These are phyloP conservation scores for Temnothorax unifasciatus DNA, from an alignment of 2,888 invertebrate species.

Conservation along the genomic window DNA sequence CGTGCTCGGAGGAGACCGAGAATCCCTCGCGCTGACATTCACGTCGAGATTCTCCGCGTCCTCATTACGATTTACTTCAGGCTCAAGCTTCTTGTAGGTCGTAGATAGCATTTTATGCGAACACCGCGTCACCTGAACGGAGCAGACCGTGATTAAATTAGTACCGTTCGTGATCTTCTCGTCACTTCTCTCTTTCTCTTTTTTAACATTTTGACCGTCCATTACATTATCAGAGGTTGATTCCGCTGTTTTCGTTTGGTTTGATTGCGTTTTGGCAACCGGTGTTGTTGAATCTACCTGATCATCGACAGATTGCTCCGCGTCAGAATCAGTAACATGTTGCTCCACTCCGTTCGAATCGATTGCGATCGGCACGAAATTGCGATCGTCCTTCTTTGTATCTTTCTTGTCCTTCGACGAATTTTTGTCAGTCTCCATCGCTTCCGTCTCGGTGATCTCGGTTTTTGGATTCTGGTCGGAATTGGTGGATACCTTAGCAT, in stretches of 20 bases:
- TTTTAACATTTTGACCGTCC: not conserved
- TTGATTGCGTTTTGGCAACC: not conserved
- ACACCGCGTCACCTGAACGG: slow-evolving; percentile 42
- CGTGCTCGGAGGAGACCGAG: slow-evolving; percentile 10
- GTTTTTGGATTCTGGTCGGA: not conserved
- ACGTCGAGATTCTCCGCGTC: slow-evolving; percentile 57
- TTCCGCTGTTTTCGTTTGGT: not conserved
- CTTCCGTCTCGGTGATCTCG: not conserved
- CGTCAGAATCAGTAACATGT: not conserved
- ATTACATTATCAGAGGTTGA: not conserved
- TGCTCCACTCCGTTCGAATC: not conserved
- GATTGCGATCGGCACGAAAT: not conserved
- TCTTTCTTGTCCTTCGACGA: not conserved
- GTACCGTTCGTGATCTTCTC: not conserved
- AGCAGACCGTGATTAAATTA: slow-evolving; percentile 27
- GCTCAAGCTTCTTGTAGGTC: not conserved
- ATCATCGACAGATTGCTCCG: not conserved
- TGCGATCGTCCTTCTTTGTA: not conserved
- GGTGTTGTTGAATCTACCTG: not conserved
- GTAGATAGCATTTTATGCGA: slow-evolving; percentile 13
- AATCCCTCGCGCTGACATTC: slow-evolving; percentile 34
- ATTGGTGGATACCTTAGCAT: not conserved
- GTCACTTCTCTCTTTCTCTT: slow-evolving; percentile 28
- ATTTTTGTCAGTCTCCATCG: not conserved
- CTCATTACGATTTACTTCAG: slow-evolving; percentile 45